These are phyloP conservation scores for Pomacea maculata DNA, from an alignment of 1,140 invertebrate genomes.

Conservation along the genomic window DNA sequence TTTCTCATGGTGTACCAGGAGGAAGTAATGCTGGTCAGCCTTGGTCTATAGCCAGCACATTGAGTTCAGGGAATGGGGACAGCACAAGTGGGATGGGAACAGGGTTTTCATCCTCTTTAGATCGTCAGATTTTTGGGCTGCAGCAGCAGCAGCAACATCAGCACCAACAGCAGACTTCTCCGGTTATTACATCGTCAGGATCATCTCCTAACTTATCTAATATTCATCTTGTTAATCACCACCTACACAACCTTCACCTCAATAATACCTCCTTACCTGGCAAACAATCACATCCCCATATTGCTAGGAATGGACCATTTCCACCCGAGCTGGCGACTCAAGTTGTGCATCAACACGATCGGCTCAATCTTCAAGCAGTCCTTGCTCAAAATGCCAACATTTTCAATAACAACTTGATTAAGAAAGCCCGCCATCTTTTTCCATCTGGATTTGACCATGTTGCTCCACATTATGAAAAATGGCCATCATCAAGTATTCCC, in stretches of 20 bases:
- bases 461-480: slow-evolving; percentile 16
- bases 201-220: slow-evolving; percentile 10
- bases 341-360: slow-evolving; percentile 22
- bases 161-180: background rate
- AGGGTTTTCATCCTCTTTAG: slow-evolving; percentile 8
- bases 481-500: slow-evolving; percentile 3
- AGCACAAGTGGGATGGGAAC: slow-evolving; percentile 1
- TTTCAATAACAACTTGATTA: slow-evolving; percentile 25
- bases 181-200: background rate
- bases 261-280: background rate
- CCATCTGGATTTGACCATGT: slow-evolving; percentile 10
- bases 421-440: slow-evolving; percentile 23
- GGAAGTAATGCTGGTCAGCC: slow-evolving; percentile 16
- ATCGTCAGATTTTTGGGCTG: slow-evolving; percentile 14
- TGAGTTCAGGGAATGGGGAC: slow-evolving; percentile 24
- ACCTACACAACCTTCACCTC: background rate
- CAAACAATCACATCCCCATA: slow-evolving; percentile 12
- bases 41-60: slow-evolving; percentile 25
- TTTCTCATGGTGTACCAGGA: slow-evolving; percentile 4
- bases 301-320: background rate
- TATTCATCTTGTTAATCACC: slow-evolving; percentile 12
- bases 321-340: slow-evolving; percentile 21
- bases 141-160: slow-evolving; percentile 4
- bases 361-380: slow-evolving; percentile 22
- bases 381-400: slow-evolving; percentile 15